Evolutionary conservation across 2,888 invertebrate species (phyloP).

Genomic region (Ypsolopha scabrella): DNA sequence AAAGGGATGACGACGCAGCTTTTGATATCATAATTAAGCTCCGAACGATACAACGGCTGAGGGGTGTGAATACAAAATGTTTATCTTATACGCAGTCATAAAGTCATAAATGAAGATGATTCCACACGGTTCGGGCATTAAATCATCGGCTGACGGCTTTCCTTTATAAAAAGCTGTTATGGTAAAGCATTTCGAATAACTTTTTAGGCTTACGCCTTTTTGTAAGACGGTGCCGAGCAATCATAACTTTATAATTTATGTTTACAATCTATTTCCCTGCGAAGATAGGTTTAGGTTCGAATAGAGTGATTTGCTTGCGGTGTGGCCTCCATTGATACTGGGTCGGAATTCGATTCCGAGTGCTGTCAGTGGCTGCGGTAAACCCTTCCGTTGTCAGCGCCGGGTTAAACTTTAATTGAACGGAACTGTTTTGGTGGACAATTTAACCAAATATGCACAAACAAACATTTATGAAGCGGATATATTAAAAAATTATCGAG

Average conservation of each 20-base stretch:
- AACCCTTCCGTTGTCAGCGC: background rate
- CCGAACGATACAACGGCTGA: slow-evolving; percentile 21
- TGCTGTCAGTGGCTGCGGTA: background rate
- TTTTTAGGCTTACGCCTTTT: no score
- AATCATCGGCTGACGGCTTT: slow-evolving; percentile 29
- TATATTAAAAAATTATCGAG: no score
- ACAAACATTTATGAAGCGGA: no score
- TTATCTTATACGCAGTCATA: slow-evolving; percentile 44
- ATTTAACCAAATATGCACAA: no score
- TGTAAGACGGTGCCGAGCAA: no score
- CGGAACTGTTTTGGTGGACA: background rate
- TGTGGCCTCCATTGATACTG: background rate
- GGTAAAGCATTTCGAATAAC: no score
- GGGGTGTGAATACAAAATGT: slow-evolving; percentile 47
- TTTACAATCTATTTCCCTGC: background rate
- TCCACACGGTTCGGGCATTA: slow-evolving; percentile 44
- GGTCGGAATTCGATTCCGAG: background rate
- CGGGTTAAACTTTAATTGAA: background rate
- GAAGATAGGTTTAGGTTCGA: background rate
- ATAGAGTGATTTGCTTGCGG: background rate
- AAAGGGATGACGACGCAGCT: slow-evolving; percentile 41
- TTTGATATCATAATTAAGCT: slow-evolving; percentile 66
- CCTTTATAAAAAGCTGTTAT: background rate
- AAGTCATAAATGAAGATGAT: slow-evolving; percentile 47
- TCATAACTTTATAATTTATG: no score